Base-by-base conservation (phyloP, 2,113 vertebrate genomes). In the Cephalopholis sonnerati region DNA sequence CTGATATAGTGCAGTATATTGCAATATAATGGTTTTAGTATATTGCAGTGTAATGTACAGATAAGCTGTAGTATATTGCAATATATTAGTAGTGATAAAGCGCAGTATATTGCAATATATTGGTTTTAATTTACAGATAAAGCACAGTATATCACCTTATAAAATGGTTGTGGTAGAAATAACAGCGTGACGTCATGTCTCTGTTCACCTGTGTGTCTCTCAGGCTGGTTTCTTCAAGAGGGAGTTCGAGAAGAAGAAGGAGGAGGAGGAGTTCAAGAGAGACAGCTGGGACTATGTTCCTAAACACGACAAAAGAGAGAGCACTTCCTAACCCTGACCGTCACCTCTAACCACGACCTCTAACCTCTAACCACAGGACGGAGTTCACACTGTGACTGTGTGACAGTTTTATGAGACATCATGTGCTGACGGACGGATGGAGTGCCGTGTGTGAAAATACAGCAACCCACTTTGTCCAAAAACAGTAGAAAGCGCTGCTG, bases 211-310 rank as follows among this genome's bases (percentile, higher is more conserved):
- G 50, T 69, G 7, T 81, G 27, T 82, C 55, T 48, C 2, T 44
- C 95, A 99, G 98, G 89, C 92, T 62, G 98, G 97, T 50, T 99
- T 99, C 96, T 99, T 99, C 82, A 96, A 97, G 95, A 96, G 98
- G 87, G 92, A 92, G n/a, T 95, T 96, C 65, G 95, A 95, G 89
- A 83, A 91, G 13, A 86, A 93, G 8, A n/a, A 96, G 41, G 83
- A 88, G 62, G 75, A 89, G 91, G 95, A 97, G 58, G 85, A 90
- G 63, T 94, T 95, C n/a, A 93, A 86, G 73, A 95, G 96, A 90
- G 92, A 96, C 79, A 98, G 97, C 87, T 98, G 97, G 98, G 97
- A 97, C 90, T 98, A 97, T 20, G 94, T 97, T 85, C 95, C 92
- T 36, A 96, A 94, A 64, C 79, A 90, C 36, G 86, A 95, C 41